Evolutionary conservation across 2,888 invertebrate genomes (phyloP).

Genomic region (Eupithecia inturbata): DNA sequence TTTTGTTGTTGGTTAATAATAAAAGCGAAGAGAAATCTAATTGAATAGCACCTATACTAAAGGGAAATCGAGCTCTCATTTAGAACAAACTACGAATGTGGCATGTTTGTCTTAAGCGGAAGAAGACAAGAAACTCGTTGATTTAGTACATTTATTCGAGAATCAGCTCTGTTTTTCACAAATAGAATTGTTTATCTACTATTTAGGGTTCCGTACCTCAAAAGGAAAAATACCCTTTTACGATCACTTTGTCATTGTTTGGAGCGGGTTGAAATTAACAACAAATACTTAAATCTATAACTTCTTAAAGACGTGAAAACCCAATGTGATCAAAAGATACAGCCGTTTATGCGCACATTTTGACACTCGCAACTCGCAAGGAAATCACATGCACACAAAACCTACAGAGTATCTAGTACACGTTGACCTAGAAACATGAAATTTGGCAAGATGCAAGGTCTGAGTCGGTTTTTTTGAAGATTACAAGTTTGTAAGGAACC

Average conservation of each 20-base stretch:
- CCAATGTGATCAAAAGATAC: no score
- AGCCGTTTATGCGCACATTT: no score
- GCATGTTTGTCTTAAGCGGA: slow-evolving; percentile 24
- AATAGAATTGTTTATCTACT: slow-evolving; percentile 14
- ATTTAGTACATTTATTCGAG: slow-evolving; percentile 14
- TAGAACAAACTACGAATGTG: slow-evolving; percentile 21
- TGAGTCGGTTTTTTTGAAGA: no score
- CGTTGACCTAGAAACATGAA: no score
- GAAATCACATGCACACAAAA: no score
- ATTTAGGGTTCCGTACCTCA: neutral
- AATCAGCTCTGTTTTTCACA: slow-evolving; percentile 20
- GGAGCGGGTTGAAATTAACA: no score
- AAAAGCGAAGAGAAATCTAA: slow-evolving; percentile 11
- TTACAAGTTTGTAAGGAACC: neutral
- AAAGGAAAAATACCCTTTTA: neutral
- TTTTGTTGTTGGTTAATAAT: neutral
- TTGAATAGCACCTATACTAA: slow-evolving; percentile 31
- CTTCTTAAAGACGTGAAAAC: no score
- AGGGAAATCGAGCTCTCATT: slow-evolving; percentile 15
- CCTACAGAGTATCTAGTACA: no score
- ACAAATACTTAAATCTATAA: no score
- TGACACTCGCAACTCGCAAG: no score
- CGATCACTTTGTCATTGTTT: neutral
- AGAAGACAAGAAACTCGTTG: slow-evolving; percentile 25
- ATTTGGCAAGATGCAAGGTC: no score